These are phyloP conservation scores for Drosophila kepulauana DNA, from an alignment of 1,140 invertebrate genomes.

Conservation along the genomic window DNA sequence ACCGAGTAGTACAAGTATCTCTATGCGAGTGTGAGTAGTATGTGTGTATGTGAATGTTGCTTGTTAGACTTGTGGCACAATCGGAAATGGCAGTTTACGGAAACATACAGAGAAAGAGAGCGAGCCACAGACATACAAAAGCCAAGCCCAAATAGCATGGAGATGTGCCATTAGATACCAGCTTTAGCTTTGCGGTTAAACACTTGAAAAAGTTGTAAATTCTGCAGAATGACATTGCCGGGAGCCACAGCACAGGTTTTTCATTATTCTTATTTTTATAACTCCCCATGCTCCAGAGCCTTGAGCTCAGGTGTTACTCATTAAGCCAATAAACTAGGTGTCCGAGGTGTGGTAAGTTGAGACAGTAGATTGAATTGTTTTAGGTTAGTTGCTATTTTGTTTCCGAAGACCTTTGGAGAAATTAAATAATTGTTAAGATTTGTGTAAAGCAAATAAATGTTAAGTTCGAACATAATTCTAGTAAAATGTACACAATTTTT, in stretches of 20 bases:
- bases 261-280: constrained; percentile 31
- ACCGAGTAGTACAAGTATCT: constrained; percentile 20
- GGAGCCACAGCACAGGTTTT: constrained; percentile 33
- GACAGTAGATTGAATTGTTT: constrained; percentile 52
- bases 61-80: constrained; percentile 51
- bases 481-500: too few species aligned
- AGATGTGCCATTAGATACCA: constrained; percentile 76
- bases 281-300: neutral
- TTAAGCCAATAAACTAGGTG: constrained; percentile 56
- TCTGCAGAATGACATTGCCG: constrained; percentile 46
- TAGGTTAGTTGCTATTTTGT: too few species aligned
- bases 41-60: constrained; percentile 15
- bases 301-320: constrained; percentile 64
- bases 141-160: constrained; percentile 74
- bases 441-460: too few species aligned
- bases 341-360: constrained; percentile 40
- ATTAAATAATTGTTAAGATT: neutral
- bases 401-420: neutral
- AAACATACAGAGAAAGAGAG: constrained; percentile 56
- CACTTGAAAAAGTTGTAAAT: constrained; percentile 67
- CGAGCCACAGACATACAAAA: constrained; percentile 51
- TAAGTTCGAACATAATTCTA: too few species aligned
- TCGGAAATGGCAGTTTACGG: constrained; percentile 82
- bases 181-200: constrained; percentile 67
- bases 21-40: constrained; percentile 10